Evolutionary conservation across 2,888 invertebrate genomes (phyloP).

Genomic region (Chalcosyrphus nemorum): DNA sequence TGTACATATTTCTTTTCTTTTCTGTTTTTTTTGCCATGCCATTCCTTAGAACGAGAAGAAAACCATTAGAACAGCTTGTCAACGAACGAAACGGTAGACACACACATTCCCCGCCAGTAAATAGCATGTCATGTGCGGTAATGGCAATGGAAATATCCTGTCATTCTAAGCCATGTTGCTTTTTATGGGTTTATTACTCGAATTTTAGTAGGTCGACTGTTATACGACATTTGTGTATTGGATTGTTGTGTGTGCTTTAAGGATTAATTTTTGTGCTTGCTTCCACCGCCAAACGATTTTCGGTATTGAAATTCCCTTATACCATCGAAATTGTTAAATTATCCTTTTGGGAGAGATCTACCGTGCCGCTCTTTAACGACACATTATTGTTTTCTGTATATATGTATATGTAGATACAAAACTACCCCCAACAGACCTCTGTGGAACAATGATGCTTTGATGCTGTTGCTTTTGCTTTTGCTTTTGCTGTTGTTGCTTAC

Average conservation of each 20-base stretch:
- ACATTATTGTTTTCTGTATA: constrained; percentile 53
- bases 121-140: constrained; percentile 10
- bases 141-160: constrained; percentile 47
- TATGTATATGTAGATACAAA: constrained; percentile 4
- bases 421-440: constrained; percentile 58
- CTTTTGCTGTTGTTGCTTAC: too few species aligned
- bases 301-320: constrained; percentile 49
- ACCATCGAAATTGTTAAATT: constrained; percentile 60
- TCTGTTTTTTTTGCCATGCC: too few species aligned
- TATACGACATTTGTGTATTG: constrained; percentile 11
- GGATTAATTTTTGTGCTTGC: constrained; percentile 28
- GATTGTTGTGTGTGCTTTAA: constrained; percentile 4
- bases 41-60: neutral
- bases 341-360: constrained; percentile 49
- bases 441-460: constrained; percentile 19
- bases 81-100: constrained; percentile 38
- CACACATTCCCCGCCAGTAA: neutral
- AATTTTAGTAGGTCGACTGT: constrained; percentile 31
- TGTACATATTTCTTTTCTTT: neutral
- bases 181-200: constrained; percentile 52
- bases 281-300: neutral
- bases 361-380: constrained; percentile 36
- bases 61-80: constrained; percentile 53
- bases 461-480: constrained; percentile 21
- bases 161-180: constrained; percentile 39